Conservation (phyloP, 2,797 vertebrate species). For the Poeciliopsis turneri region DNA sequence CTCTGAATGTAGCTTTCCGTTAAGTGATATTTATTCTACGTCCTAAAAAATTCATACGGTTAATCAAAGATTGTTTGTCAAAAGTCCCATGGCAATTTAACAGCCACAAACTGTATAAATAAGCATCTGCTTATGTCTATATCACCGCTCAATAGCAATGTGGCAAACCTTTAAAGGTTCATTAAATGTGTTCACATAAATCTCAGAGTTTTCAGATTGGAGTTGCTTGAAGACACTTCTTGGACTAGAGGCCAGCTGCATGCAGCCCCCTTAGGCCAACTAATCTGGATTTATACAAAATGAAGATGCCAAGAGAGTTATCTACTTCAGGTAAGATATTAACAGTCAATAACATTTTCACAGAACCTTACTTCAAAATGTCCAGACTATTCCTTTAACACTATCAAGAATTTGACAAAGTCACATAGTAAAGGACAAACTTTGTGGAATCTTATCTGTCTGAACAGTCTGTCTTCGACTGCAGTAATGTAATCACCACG, state of each 20-base stretch:
- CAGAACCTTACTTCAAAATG: not conserved
- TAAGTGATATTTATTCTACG: not conserved
- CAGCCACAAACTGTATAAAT: not conserved
- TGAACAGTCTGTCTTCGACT: constrained; percentile 6
- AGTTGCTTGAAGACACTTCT: not conserved
- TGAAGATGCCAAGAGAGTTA: not conserved
- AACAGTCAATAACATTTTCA: not conserved
- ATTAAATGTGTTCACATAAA: not conserved
- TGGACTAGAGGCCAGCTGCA: not conserved
- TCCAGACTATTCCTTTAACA: not conserved
- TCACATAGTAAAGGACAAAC: constrained; percentile 6
- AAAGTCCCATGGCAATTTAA: not conserved
- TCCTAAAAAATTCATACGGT: not conserved
- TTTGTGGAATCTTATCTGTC: constrained; percentile 21
- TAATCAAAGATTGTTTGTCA: not conserved
- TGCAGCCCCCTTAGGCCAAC: not conserved
- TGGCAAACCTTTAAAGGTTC: not conserved
- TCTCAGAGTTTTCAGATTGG: not conserved
- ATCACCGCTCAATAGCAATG: not conserved
- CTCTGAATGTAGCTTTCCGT: not conserved
- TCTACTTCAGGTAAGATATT: not conserved
- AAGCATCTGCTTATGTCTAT: not conserved
- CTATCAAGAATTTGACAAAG: constrained; percentile 27
- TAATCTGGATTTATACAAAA: not conserved
- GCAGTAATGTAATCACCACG: constrained; percentile 3